Evolutionary conservation across 2,113 vertebrate species (phyloP), one percentile per base, ranked within the genome.

Genomic region (Eidolon helvum): DNA sequence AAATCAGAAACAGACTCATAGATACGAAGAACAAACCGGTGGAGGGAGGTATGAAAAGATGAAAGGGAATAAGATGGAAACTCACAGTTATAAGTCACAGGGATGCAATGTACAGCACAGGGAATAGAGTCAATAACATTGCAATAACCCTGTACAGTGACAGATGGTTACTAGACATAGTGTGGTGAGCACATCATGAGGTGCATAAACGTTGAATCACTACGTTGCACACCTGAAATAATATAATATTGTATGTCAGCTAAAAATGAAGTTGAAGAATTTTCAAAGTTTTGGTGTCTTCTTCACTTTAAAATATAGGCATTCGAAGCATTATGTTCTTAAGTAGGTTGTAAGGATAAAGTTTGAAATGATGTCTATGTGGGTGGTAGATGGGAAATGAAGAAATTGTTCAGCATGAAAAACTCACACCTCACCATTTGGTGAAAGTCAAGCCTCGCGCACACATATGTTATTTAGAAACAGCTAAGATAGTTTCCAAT

Each of bases 381-480:
- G 86, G 92, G 95, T 30, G 96, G 88, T 59, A 48, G 2, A 95
- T 33, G 93, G 86, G 68, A 93, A 97, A 94, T 57, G 72, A 77
- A 91, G 59, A 91, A 78, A 91, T 85, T 48, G 55, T 61, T 89
- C 91, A 82, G 88, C 77, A 95, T 66, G 85, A 89, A 94, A 94
- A 97, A n/a, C 85, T 98, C 88, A 93, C 95, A 97, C 94, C 79
- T 96, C 72, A 57, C 75, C 91, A 91, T 88, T 94, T 97, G 96
- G 91, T 94, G 86, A 91, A 96, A 96, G 84, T 80, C 77, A 96
- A 88, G 53, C 71, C 82, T 92, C 96, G 72, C 38, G 78, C 68
- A 85, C 61, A 86, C 93, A 97, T 96, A 97, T 97, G 95, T 87
- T 96, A 95, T 97, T 94, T 91, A 96, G 86, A 97, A 95, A 97